These are phyloP conservation scores for Cydia splendana DNA, from an alignment of 1,140 invertebrate species.

Conservation along the genomic window DNA sequence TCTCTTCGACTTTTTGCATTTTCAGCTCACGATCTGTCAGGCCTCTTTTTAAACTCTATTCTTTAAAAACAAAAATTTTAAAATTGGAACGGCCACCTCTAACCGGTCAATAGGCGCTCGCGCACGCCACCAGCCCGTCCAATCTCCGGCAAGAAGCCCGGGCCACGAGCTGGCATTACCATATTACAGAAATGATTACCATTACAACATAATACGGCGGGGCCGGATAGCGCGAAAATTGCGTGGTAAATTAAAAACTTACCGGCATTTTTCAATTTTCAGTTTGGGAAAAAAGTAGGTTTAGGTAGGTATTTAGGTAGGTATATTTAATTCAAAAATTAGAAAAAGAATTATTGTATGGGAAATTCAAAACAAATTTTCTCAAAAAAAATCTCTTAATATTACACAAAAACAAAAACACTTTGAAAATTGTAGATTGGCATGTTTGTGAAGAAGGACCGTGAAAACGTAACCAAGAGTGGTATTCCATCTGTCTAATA, in stretches of 20 bases:
- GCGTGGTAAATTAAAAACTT: constrained; percentile 19
- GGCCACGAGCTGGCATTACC: constrained; percentile 47
- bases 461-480: too few relatives aligned
- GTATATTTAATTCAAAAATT: too few relatives aligned
- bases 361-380: too few relatives aligned
- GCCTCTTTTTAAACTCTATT: background rate
- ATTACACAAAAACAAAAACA: too few relatives aligned
- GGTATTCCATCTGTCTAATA: too few relatives aligned
- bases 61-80: background rate
- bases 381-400: too few relatives aligned
- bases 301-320: too few relatives aligned
- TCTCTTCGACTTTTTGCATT: too few relatives aligned
- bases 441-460: too few relatives aligned
- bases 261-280: constrained; percentile 9
- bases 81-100: constrained; percentile 39
- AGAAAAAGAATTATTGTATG: too few relatives aligned
- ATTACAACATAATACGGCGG: constrained; percentile 44
- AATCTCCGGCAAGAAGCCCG: constrained; percentile 45
- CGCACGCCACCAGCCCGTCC: constrained; percentile 41
- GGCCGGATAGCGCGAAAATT: constrained; percentile 17
- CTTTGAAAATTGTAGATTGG: too few relatives aligned
- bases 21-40: too few relatives aligned
- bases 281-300: background rate
- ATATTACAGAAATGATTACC: constrained; percentile 54
- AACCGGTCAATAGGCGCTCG: constrained; percentile 23